Conservation (phyloP, 2,888 invertebrate genomes). For the Marasmarcha lunaedactyla region DNA sequence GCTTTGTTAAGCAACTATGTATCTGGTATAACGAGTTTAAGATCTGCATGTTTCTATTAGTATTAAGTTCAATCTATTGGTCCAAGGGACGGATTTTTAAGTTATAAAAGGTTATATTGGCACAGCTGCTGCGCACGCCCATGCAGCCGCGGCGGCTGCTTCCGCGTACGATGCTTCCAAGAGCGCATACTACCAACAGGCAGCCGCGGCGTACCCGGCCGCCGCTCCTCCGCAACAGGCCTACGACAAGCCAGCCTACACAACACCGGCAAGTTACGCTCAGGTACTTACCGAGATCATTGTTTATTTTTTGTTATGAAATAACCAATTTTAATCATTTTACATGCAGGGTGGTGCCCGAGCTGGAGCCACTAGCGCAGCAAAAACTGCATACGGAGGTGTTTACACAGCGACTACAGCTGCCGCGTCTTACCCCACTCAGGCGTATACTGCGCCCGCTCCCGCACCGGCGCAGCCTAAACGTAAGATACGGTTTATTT, state of each 20-base stretch:
- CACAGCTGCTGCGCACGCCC: slow-evolving; percentile 52
- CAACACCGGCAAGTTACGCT: slow-evolving; percentile 77
- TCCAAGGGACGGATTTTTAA: too few species aligned
- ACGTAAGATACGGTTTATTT: slow-evolving; percentile 68
- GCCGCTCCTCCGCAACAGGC: slow-evolving; percentile 72
- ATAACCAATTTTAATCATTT: slow-evolving; percentile 38
- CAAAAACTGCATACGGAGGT: slow-evolving; percentile 71
- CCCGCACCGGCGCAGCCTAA: slow-evolving; percentile 61
- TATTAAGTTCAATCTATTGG: too few species aligned
- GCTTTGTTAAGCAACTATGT: too few species aligned
- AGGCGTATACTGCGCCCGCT: slow-evolving; percentile 66
- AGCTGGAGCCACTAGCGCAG: slow-evolving; percentile 71
- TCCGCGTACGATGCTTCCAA: slow-evolving; percentile 86
- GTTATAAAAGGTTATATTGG: slow-evolving; percentile 1
- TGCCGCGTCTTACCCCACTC: slow-evolving; percentile 58
- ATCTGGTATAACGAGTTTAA: too few species aligned
- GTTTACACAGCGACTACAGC: slow-evolving; percentile 70
- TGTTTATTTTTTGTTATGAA: slow-evolving; percentile 13
- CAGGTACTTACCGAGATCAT: slow-evolving; percentile 49
- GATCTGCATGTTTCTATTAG: too few species aligned
- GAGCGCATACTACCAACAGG: slow-evolving; percentile 86
- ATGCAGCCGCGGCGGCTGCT: slow-evolving; percentile 64
- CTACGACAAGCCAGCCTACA: slow-evolving; percentile 78
- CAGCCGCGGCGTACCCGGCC: slow-evolving; percentile 75
- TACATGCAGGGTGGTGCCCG: slow-evolving; percentile 50